A percentile compares a stretch with the other conserved stretches of the same genome.
These are phyloP conservation scores for Piprites chloris DNA, from an alignment of 2,113 vertebrate genomes.

Conservation along the genomic window DNA sequence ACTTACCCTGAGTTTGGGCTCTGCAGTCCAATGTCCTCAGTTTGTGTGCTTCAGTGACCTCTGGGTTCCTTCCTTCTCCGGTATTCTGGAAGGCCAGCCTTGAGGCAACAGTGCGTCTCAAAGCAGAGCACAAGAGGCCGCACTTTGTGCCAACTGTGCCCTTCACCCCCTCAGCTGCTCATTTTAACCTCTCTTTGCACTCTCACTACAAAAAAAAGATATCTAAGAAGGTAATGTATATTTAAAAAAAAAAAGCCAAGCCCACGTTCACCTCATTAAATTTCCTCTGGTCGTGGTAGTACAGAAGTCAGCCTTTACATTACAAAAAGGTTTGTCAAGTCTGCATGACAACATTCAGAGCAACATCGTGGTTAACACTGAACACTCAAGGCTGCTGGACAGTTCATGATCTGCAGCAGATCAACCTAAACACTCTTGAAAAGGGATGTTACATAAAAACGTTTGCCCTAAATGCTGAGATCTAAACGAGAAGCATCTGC, in stretches of 20 bases:
- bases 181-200: constrained; percentile 82
- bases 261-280: constrained; percentile 96
- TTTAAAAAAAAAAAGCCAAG: constrained; percentile 65
- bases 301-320: constrained; percentile 69
- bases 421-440: not conserved
- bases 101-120: constrained; percentile 71
- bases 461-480: constrained; percentile 38
- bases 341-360: constrained; percentile 70
- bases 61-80: constrained; percentile 64
- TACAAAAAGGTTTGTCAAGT: constrained; percentile 65
- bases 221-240: constrained; percentile 73
- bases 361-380: constrained; percentile 68
- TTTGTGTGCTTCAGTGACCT: constrained; percentile 70
- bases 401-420: constrained; percentile 60
- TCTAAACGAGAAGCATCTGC: constrained; percentile 57
- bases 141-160: constrained; percentile 83
- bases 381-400: constrained; percentile 44
- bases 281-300: constrained; percentile 70
- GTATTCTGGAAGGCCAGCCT: constrained; percentile 57
- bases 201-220: constrained; percentile 69
- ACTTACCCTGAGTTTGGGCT: constrained; percentile 89
- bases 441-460: constrained; percentile 18
- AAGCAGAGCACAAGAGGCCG: constrained; percentile 77
- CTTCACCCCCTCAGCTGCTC: constrained; percentile 83
- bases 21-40: constrained; percentile 83